Base-by-base conservation (phyloP, 92 coral and sea anemone genomes). In the Bergia sp. region DNA sequence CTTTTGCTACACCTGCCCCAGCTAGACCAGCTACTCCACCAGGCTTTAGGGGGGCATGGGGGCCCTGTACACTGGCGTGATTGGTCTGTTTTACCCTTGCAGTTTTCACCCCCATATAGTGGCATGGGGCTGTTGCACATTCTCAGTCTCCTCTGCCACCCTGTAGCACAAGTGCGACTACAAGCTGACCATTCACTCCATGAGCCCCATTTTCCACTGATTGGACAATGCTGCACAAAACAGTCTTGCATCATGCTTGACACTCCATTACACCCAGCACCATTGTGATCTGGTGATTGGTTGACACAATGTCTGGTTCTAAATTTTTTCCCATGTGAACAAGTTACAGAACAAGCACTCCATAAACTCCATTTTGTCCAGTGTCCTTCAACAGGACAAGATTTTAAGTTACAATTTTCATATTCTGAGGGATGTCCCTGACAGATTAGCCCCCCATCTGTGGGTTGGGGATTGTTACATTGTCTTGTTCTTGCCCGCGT, bases 131-230 rank as follows among this genome's bases (percentile, higher is more conserved):
- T 89, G 29, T 77, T 39, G 58, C 99, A 97, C 18, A 83, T 53
- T 76, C 99, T 84, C 7, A 77, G 88, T 79, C 98, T 88, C 41
- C 12, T 77, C 53, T 82, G 93, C 43, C 43, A 20, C 21, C 99
- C 99, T 73, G 85, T 43, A 38, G 93, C 95, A 83, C 98, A 97
- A 3, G 96, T 84, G 7, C 75, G 76, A 76, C 91, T 94, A 72
- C 99, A 97, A 7, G 87, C 65, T 9, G 93, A 88, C 99, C 99
- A 97, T 18, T 85, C 76, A 21, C 91, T 85, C 99, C 99, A 97
- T 76, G 92, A 40, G 23, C 94, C 91, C 99, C 99, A 97, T 23
- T 87, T 85, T 42, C 95, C 93, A n/a, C 85, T 87, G 42, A 89
- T 88, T 9, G 71, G 76, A 76, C 99, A 97, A 15, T 87, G 85